These are phyloP conservation scores for Drosophila macrospina DNA, from an alignment of 2,888 invertebrate genomes.

Conservation along the genomic window DNA sequence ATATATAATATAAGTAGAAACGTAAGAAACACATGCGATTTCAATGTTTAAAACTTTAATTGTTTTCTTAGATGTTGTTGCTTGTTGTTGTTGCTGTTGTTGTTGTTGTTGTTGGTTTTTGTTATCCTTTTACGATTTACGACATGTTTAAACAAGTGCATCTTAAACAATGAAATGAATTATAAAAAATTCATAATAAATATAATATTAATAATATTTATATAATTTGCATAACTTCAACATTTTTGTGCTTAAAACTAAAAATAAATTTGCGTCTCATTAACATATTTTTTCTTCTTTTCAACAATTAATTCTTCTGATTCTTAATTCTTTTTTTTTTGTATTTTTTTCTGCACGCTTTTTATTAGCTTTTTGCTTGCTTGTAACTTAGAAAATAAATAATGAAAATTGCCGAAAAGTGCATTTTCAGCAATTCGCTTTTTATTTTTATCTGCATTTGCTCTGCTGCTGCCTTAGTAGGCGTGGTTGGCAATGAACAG, in stretches of 20 bases:
- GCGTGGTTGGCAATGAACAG: constrained; percentile 98
- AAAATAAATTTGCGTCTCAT: constrained; percentile 75
- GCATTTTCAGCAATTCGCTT: constrained; percentile 47
- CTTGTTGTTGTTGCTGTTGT: constrained; percentile 38
- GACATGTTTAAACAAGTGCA: constrained; percentile 55
- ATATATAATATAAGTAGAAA: constrained; percentile 52
- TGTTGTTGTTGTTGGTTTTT: constrained; percentile 35
- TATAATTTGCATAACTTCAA: constrained; percentile 71
- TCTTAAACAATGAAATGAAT: constrained; percentile 55
- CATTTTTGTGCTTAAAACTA: constrained; percentile 75
- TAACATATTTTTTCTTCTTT: constrained; percentile 65
- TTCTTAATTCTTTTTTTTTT: constrained; percentile 37
- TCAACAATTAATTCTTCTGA: constrained; percentile 44
- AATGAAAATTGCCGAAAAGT: constrained; percentile 53
- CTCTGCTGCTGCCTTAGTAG: constrained; percentile 88
- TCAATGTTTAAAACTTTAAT: constrained; percentile 51
- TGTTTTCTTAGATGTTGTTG: constrained; percentile 42
- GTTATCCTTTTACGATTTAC: constrained; percentile 54
- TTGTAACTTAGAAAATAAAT: constrained; percentile 69
- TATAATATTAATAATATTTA: constrained; percentile 55
- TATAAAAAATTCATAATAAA: constrained; percentile 46
- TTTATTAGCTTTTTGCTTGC: constrained; percentile 62
- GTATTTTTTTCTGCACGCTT: constrained; percentile 53
- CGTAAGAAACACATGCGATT: constrained; percentile 57
- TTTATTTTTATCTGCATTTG: constrained; percentile 47